These are phyloP conservation scores for Hyppa rectilinea DNA, from an alignment of 2,888 invertebrate species.

Conservation along the genomic window DNA sequence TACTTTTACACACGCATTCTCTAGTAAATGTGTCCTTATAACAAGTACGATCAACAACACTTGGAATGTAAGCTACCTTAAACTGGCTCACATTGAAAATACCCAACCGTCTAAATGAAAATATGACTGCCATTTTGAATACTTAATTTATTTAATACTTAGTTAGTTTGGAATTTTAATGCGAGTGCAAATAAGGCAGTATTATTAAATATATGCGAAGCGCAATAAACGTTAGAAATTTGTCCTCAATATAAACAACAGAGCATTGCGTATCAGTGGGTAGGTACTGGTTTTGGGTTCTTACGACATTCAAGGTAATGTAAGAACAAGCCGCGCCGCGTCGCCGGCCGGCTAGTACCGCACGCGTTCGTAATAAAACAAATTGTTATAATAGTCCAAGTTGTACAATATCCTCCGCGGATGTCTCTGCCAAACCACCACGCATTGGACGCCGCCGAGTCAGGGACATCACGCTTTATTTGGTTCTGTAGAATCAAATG, in stretches of 20 bases:
- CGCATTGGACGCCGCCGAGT: not conserved
- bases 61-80: slow-evolving; percentile 53
- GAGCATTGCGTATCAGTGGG: slow-evolving; percentile 63
- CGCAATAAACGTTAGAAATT: slow-evolving; percentile 66
- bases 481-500: slow-evolving; percentile 11
- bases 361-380: slow-evolving; percentile 37
- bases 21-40: slow-evolving; percentile 56
- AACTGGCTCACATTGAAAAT: slow-evolving; percentile 61
- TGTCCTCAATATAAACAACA: slow-evolving; percentile 69
- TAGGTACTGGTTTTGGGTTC: slow-evolving; percentile 52
- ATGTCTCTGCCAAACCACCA: slow-evolving; percentile 18
- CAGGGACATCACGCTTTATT: slow-evolving; percentile 19
- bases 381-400: slow-evolving; percentile 48
- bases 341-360: slow-evolving; percentile 57
- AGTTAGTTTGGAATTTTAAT: slow-evolving; percentile 47
- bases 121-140: slow-evolving; percentile 50
- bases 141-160: slow-evolving; percentile 50
- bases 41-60: slow-evolving; percentile 19
- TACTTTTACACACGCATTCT: slow-evolving; percentile 63
- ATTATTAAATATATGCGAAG: slow-evolving; percentile 62
- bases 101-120: slow-evolving; percentile 46
- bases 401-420: slow-evolving; percentile 23
- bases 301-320: slow-evolving; percentile 67
- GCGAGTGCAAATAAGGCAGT: slow-evolving; percentile 45
- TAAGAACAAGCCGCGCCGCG: slow-evolving; percentile 58